These are phyloP conservation scores for Gorsachius magnificus DNA, from an alignment of 2,797 vertebrate species.

Conservation along the genomic window DNA sequence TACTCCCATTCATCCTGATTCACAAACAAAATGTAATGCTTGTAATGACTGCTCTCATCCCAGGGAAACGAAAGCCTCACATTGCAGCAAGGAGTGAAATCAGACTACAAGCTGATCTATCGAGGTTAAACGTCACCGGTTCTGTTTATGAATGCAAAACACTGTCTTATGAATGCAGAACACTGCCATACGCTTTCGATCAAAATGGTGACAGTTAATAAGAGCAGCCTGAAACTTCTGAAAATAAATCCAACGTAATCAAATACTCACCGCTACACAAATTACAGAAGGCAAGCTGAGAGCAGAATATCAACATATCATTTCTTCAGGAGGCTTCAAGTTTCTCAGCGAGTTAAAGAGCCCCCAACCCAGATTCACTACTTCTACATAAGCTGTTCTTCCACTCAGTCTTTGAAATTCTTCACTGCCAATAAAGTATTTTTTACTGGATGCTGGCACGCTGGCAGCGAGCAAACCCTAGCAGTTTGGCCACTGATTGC, in stretches of 20 bases:
- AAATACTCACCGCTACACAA: slow-evolving; percentile 62
- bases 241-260: slow-evolving; percentile 71
- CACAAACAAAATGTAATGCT: slow-evolving; percentile 29
- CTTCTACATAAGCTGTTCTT: neutral
- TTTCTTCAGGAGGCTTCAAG: slow-evolving; percentile 26
- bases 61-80: neutral
- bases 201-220: slow-evolving; percentile 66
- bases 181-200: slow-evolving; percentile 18
- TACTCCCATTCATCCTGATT: slow-evolving; percentile 35
- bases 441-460: neutral
- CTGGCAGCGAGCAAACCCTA: neutral
- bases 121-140: neutral
- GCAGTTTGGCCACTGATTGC: neutral
- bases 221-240: slow-evolving; percentile 68
- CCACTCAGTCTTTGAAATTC: neutral
- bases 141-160: slow-evolving; percentile 64
- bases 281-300: slow-evolving; percentile 40
- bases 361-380: neutral
- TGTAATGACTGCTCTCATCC: slow-evolving; percentile 37
- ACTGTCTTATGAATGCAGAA: slow-evolving; percentile 19
- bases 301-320: slow-evolving; percentile 60
- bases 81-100: neutral
- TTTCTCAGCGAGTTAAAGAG: slow-evolving; percentile 26
- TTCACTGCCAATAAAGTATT: neutral
- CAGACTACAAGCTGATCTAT: neutral